Conservation (phyloP, 1,140 invertebrate genomes). For the Cyrtorhinus lividipennis region DNA sequence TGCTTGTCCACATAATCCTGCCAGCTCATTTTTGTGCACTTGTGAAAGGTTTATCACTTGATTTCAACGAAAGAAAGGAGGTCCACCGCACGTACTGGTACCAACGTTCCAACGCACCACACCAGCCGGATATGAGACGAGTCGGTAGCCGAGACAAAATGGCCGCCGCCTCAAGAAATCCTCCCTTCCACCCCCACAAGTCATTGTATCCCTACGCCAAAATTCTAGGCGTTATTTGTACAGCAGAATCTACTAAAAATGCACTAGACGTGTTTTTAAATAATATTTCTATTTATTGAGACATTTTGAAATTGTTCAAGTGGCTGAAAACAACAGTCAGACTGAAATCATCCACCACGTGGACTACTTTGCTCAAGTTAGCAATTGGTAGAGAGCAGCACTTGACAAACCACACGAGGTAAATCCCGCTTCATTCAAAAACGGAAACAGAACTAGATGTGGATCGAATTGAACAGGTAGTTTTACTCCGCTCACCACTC, state of each 20-base stretch:
- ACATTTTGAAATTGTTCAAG: too few relatives aligned
- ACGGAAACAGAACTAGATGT: too few relatives aligned
- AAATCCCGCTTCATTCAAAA: too few relatives aligned
- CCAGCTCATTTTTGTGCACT: conserved; percentile 67
- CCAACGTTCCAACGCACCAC: conserved; percentile 16
- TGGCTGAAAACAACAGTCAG: too few relatives aligned
- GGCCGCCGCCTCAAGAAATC: background rate
- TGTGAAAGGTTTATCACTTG: conserved; percentile 19
- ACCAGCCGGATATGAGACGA: conserved; percentile 17
- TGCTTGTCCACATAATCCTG: conserved; percentile 97
- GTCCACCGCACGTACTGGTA: conserved; percentile 7
- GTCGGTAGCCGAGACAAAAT: conserved; percentile 2
- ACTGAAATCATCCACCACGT: too few relatives aligned
- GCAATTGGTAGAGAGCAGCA: background rate
- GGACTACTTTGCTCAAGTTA: background rate
- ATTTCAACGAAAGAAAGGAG: background rate
- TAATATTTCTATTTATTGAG: too few relatives aligned
- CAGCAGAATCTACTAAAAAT: too few relatives aligned
- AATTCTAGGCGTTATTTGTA: too few relatives aligned
- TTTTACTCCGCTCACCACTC: too few relatives aligned
- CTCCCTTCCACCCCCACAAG: background rate
- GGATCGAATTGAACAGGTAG: too few relatives aligned
- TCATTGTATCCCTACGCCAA: conserved; percentile 4
- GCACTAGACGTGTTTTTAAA: too few relatives aligned
- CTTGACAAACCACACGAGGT: too few relatives aligned